Evolutionary conservation across 2,113 vertebrate genomes (phyloP), one percentile per base, ranked within the genome.

Genomic region (Dryoscopus gambensis): DNA sequence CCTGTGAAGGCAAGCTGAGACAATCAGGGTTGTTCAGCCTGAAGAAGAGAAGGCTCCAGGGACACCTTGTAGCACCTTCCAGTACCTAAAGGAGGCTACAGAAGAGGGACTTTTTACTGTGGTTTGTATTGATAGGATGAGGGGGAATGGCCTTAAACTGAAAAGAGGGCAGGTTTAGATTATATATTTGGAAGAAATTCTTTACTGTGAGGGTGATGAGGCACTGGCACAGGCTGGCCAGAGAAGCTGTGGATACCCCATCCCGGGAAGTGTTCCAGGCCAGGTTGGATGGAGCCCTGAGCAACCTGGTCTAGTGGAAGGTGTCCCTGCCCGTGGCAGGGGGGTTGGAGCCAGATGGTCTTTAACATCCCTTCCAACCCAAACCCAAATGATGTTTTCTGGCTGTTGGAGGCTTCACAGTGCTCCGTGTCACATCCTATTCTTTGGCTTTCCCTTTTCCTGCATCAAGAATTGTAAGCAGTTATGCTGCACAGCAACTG

Each of bases 361-460:
- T 81, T 68, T 37, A 68, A 42, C 22, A 8, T 28, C 35, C 18
- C 6, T 62, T 49, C 47, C 35, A 50, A 68, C 19, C 6, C 35
- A 44, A 49, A 62, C 9, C 37, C n/a, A n/a, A n/a, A 21, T 49
- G 21, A 76, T 50, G 13, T 76, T 33, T 84, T 63, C 80, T 42
- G 35, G 31, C 21, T 49, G 18, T 49, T 70, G 31, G 35, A 80
- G 47, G 24, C 25, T 77, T 74, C 53, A 22, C 16, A 57, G 57
- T 0, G 0, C 21, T 53, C 52, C 44, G 35, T 11, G 3, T 22
- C 79, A 53, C 24, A 11, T 46, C 25, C 24, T 53, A 2, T 42
- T 69, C 18, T 60, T 80, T 39, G 37, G 9, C 33, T 89, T 86
- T 77, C 35, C 35, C 40, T 24, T 92, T 86, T 28, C 59, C 35